Evolutionary conservation across 2,888 invertebrate genomes (phyloP), one percentile per base, ranked within the genome.

Genomic region (Melieria picta): DNA sequence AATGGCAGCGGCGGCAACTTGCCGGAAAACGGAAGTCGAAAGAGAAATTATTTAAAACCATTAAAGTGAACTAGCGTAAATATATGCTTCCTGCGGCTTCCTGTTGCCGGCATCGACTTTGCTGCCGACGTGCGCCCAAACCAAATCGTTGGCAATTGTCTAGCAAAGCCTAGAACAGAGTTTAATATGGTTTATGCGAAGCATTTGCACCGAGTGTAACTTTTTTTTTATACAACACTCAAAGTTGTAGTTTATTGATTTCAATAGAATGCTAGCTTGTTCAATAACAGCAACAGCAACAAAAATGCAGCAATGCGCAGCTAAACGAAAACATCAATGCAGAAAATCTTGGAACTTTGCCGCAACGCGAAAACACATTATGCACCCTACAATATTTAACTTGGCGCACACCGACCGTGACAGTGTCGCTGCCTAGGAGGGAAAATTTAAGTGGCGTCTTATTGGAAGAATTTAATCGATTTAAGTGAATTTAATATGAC

Each of bases 31-130:
- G 65, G 61, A 63, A 69, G 69, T 55, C 61, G 45, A 30, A 30
- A 47, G 55, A 66, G 70, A 73, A 73, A 73, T 69, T 73, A 73
- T 73, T 73, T 68, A 69, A 71, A 73, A 66, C 65, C 71, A 73
- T 73, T 73, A 71, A 65, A 71, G 71, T 56, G 62, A 71, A 71
- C 66, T 57, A 61, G 62, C 30, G 64, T 56, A 71, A 60, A 71
- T 71, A 52, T 60, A 71, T 61, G 57, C 70, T 65, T 71, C 64
- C 69, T 64, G 43, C 48, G 50, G 64, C 47, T 52, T 52, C n/a
- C 13, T 52, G 52, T 1, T 52, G 52, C 4, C 52, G 11, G 52
- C 52, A 52, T 7, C 52, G 11, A 52, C 50, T 30, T 50, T 50
- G 11, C 7, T 52, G 52, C 9, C 11, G n/a, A 1, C 52, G 1